Percentiles rank a stretch among this genome's conserved stretches.
phyloP scores from a whole-genome alignment of 2,113 vertebrate species.

The Ictalurus furcatus region DNA sequence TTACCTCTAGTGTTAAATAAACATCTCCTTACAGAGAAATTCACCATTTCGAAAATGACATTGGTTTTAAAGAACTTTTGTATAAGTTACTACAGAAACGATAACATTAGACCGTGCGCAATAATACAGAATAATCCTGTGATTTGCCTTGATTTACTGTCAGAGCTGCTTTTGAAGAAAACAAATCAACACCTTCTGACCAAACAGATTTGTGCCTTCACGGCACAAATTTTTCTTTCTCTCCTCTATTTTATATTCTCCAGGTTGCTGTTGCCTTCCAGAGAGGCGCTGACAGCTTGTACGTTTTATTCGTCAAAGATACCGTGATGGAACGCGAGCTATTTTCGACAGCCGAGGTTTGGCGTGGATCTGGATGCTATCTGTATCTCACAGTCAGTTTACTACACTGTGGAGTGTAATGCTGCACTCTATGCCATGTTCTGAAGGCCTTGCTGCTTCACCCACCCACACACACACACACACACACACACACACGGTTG shows the following conservation, averaged over 20 bases:
- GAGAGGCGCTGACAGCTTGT: slow-evolving; percentile 59
- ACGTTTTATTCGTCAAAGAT: slow-evolving; percentile 58
- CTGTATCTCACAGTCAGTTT: slow-evolving; percentile 20
- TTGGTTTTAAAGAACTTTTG: background rate
- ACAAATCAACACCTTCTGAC: background rate
- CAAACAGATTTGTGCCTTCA: background rate
- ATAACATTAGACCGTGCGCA: background rate
- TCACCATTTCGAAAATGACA: background rate
- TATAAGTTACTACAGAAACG: background rate
- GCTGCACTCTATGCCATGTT: background rate
- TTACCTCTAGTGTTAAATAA: background rate
- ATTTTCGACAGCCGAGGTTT: slow-evolving; percentile 41
- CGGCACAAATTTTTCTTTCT: background rate
- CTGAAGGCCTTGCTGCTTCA: slow-evolving; percentile 15
- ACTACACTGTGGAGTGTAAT: slow-evolving; percentile 9
- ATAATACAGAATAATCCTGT: background rate
- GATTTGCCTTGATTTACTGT: background rate
- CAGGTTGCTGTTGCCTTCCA: slow-evolving; percentile 46
- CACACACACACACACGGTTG: slow-evolving; percentile 13
- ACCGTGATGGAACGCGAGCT: slow-evolving; percentile 56
- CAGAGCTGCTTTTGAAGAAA: background rate
- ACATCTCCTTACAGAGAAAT: background rate
- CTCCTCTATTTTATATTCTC: background rate
- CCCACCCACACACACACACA: slow-evolving; percentile 40
- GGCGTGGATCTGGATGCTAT: slow-evolving; percentile 26